A percentile compares a stretch with the other conserved stretches of the same genome.
Conservation (phyloP, 2,888 invertebrate genomes). For the Mythimna vitellina region DNA sequence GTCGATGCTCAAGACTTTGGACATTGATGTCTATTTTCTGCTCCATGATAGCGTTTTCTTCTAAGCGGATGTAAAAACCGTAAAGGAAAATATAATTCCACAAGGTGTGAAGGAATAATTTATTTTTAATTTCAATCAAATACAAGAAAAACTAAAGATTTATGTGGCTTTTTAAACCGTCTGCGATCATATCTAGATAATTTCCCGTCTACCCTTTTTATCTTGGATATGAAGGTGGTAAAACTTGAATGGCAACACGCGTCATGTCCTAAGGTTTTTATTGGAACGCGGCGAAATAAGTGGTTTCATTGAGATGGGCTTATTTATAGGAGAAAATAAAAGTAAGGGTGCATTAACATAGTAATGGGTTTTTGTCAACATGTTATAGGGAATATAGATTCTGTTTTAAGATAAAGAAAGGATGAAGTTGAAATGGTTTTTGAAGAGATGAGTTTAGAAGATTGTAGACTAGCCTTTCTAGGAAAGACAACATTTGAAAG, state of each 20-base stretch:
- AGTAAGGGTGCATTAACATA: slow-evolving; percentile 51
- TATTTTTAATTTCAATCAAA: slow-evolving; percentile 45
- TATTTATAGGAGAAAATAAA: slow-evolving; percentile 55
- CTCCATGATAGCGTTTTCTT: not conserved
- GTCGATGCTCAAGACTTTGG: no score
- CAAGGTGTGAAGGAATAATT: slow-evolving; percentile 49
- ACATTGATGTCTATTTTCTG: not conserved
- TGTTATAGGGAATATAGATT: slow-evolving; percentile 23
- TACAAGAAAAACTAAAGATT: slow-evolving; percentile 44
- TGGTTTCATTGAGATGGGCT: slow-evolving; percentile 51
- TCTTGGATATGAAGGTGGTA: slow-evolving; percentile 43
- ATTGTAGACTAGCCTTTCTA: not conserved
- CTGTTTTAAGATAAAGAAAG: slow-evolving; percentile 35
- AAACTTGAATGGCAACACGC: slow-evolving; percentile 61
- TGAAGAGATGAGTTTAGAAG: not conserved
- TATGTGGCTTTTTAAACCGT: slow-evolving; percentile 49
- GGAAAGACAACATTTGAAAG: not conserved
- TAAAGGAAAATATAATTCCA: slow-evolving; percentile 22
- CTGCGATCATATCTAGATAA: slow-evolving; percentile 60
- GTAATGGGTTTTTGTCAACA: slow-evolving; percentile 42
- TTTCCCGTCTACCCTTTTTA: slow-evolving; percentile 62
- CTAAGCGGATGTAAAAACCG: slow-evolving; percentile 17
- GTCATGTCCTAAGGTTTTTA: slow-evolving; percentile 50
- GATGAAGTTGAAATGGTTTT: not conserved
- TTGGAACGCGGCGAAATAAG: slow-evolving; percentile 42